Evolutionary conservation across 2,888 invertebrate species (phyloP).

Genomic region (Oxystoma pomonae): DNA sequence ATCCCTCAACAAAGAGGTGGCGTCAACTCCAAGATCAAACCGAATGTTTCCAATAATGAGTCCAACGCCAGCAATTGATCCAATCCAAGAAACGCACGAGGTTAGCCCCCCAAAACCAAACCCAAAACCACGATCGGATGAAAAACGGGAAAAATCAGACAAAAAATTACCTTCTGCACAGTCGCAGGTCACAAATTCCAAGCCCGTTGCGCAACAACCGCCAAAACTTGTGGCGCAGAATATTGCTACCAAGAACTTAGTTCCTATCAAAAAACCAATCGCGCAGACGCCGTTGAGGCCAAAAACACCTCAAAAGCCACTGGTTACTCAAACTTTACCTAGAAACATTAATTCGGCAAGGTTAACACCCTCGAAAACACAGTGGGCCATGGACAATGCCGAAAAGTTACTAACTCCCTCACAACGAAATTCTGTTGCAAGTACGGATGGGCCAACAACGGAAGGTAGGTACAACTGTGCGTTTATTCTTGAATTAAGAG

Average conservation of each 20-base stretch:
- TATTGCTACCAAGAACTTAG: not conserved
- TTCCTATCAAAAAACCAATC: not conserved
- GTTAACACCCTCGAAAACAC: conserved; percentile 42
- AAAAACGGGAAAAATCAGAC: not conserved
- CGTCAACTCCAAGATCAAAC: conserved; percentile 47
- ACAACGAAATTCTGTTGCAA: conserved; percentile 43
- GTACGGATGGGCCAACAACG: conserved; percentile 10
- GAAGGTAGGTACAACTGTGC: conserved; percentile 20
- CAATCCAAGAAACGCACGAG: conserved; percentile 51
- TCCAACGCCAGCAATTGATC: conserved; percentile 46
- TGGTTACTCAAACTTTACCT: conserved; percentile 46
- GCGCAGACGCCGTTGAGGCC: conserved; percentile 6
- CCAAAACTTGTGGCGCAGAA: not conserved
- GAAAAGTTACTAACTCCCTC: conserved; percentile 49
- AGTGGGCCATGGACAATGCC: conserved; percentile 43
- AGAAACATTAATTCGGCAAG: conserved; percentile 34
- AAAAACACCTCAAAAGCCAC: conserved; percentile 14
- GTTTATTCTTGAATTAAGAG: too few relatives aligned
- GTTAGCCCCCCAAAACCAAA: conserved; percentile 39
- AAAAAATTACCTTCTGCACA: not conserved
- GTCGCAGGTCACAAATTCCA: not conserved
- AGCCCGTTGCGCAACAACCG: not conserved
- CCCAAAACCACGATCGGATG: conserved; percentile 21
- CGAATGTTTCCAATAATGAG: conserved; percentile 41
- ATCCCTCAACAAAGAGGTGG: conserved; percentile 63